A percentile compares a stretch with the other conserved stretches of the same genome.
Evolutionary conservation across 1,140 invertebrate species (phyloP).

Genomic region (Cherax quadricarinatus): DNA sequence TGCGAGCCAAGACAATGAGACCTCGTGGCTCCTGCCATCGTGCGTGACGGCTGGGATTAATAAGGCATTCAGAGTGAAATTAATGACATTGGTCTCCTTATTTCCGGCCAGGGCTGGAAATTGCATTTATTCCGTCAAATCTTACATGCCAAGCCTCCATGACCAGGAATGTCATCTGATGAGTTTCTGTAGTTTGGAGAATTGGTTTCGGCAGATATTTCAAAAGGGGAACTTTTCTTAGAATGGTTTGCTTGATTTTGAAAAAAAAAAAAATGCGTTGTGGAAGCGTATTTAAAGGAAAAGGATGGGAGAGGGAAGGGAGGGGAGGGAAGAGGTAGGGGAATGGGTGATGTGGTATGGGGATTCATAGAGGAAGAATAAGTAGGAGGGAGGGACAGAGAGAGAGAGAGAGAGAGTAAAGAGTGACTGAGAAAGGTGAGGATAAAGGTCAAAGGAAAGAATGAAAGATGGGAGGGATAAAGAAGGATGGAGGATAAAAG

Average conservation of each 20-base stretch:
- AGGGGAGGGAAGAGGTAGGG: conserved; percentile 10
- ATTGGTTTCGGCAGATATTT: background rate
- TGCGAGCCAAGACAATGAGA: conserved; percentile 24
- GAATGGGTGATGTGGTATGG: no score
- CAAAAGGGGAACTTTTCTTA: background rate
- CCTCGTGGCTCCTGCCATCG: conserved; percentile 24
- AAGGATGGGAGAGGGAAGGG: background rate
- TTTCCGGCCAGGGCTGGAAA: conserved; percentile 23
- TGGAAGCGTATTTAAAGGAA: background rate
- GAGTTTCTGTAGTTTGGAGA: no score
- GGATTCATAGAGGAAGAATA: no score
- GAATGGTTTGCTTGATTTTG: background rate
- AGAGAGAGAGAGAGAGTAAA: no score
- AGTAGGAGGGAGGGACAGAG: no score
- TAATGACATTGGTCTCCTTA: conserved; percentile 49
- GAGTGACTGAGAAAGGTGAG: no score
- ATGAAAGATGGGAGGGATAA: no score
- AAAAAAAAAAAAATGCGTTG: background rate
- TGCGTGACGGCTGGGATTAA: conserved; percentile 21
- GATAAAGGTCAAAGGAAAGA: no score
- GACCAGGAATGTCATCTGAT: no score
- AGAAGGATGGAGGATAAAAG: no score
- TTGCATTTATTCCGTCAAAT: conserved; percentile 16
- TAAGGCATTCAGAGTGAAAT: conserved; percentile 43
- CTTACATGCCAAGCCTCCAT: background rate